Evolutionary conservation across 2,888 invertebrate genomes (phyloP), one percentile per base, ranked within the genome.

Genomic region (Lobophora halterata): DNA sequence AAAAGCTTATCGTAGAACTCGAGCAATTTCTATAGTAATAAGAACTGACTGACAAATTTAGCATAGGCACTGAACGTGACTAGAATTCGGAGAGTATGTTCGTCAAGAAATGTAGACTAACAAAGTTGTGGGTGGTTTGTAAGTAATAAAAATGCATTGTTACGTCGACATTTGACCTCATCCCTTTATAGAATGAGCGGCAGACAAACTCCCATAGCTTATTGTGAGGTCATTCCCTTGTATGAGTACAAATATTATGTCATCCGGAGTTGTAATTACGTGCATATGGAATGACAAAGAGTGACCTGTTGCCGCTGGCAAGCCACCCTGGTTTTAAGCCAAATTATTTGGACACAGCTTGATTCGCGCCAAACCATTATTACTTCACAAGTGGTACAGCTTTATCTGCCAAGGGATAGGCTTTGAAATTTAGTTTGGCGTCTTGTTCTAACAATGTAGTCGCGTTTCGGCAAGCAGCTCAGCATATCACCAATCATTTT

Each of bases 291-390:
- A 20, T 43, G 29, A 46, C 28, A 42, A 33, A 46, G 31, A 33
- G 39, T 36, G 46, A 73, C 80, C 69, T 80, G 81, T 81, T 80
- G 80, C 78, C 39, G 42, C 55, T 77, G 77, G 74, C 79, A 72
- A 55, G 44, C 42, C 37, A 50, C 58, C 44, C 67, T 63, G 67
- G 65, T 49, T 54, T 49, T 51, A 46, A 45, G 74, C 78, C 77
- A 79, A 81, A 79, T 69, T 61, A 65, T 67, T 58, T 51, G 46
- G 52, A 56, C 55, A 35, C 43, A 47, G 45, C 62, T 52, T 55
- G 45, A 46, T 43, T 59, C 46, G 65, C 46, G 68, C 70, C 65
- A 72, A 72, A 59, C 25, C 25, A 24, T 43, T 33, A 37, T 20
- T 14, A 9, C 32, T 29, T 21, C 11, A 7, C 24, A 38, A 43